These are phyloP conservation scores for Balaenoptera acutorostrata DNA, from an alignment of 2,113 vertebrate genomes.

Conservation along the genomic window DNA sequence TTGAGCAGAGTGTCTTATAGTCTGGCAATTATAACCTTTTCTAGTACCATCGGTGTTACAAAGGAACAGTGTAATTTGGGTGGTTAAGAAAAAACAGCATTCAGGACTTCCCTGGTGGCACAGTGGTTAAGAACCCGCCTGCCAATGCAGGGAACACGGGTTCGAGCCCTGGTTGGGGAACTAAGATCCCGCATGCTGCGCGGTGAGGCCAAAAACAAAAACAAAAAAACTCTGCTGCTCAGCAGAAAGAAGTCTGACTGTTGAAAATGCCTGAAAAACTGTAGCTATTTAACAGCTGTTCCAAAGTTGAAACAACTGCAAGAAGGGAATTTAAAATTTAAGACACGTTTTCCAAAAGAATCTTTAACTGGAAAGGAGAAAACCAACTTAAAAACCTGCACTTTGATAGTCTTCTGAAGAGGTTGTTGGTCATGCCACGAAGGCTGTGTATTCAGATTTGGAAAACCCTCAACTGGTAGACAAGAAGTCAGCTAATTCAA, in stretches of 20 bases:
- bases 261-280: not conserved
- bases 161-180: not conserved
- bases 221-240: not conserved
- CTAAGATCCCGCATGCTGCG: not conserved
- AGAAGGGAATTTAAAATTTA: conserved; percentile 10
- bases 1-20: not conserved
- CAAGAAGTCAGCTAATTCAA: not conserved
- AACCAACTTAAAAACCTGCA: not conserved
- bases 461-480: not conserved
- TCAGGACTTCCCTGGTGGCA: no score
- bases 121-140: no score
- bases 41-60: not conserved
- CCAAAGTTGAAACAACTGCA: not conserved
- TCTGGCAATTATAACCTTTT: not conserved
- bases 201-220: not conserved
- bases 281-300: not conserved
- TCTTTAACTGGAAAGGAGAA: not conserved
- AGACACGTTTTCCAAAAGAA: not conserved
- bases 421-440: not conserved
- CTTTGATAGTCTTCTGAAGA: not conserved
- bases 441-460: not conserved
- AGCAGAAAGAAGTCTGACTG: not conserved
- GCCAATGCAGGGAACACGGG: no score
- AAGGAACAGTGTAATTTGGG: not conserved
- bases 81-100: not conserved